Evolutionary conservation across 2,113 vertebrate genomes (phyloP), one percentile per base, ranked within the genome.

Genomic region (Aspidoscelis tigris): DNA sequence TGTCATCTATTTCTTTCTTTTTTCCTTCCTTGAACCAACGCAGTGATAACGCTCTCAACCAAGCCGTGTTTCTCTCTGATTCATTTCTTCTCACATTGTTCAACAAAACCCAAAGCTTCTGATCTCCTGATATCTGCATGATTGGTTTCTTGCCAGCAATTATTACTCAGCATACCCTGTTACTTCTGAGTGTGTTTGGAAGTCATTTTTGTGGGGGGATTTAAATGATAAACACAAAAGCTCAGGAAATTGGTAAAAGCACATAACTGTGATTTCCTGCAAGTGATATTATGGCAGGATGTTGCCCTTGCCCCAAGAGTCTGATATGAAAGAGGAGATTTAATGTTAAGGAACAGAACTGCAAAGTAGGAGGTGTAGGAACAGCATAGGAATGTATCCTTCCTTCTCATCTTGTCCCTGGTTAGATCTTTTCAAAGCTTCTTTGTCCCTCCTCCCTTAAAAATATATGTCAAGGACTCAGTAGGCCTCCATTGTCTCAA

Each of bases 361-460:
- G 5, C 55, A 26, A 77, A 81, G 64, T 2, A 14, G 43, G 10
- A 24, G 39, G 41, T 26, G 39, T 70, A 61, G 18, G 64, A 76
- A 76, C 7, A 14, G 47, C 41, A 58, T 41, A 58, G 39, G 26
- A 58, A 72, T 16, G 21, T 61, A 71, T 73, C 65, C 24, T 8
- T 22, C 41, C 3, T 11, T 18, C 72, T 18, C 72, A 4, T 69
- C 75, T 33, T 79, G 43, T 66, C 3, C n/a, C 55, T 44, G 5
- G 11, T 71, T 50, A 81, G 84, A 65, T 82, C 41, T 81, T 77
- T 61, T 71, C 66, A 77, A 82, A 77, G 80, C 50, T 33, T 26
- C 41, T 61, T 71, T 47, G 14, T 47, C 24, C 21, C 72, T 86
- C 81, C 70, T 81, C 7, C 58, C 58, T 61, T 69, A 10, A 76